These are phyloP conservation scores for Erethizon dorsatum DNA, from an alignment of 2,797 vertebrate genomes.

Conservation along the genomic window DNA sequence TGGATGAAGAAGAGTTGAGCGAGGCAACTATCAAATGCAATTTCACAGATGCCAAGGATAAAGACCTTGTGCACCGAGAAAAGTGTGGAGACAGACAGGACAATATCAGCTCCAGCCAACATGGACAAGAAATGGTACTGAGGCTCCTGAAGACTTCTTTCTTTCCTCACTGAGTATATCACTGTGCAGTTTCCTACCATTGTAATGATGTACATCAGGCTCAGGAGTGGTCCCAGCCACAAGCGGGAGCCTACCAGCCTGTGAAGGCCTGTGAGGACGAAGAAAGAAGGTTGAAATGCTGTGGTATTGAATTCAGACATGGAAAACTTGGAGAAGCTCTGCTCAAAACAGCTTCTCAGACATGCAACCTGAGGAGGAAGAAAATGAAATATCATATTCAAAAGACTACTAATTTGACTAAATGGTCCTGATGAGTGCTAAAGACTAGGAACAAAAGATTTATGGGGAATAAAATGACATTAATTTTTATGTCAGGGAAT, in stretches of 20 bases:
- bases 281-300: conserved; percentile 7
- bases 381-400: not conserved
- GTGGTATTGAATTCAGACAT: conserved; percentile 34
- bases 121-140: conserved; percentile 69
- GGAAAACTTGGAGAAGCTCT: not conserved
- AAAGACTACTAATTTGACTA: not conserved
- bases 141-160: conserved; percentile 56
- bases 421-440: not conserved
- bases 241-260: not conserved
- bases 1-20: conserved; percentile 71
- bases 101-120: conserved; percentile 62
- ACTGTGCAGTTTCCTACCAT: conserved; percentile 55
- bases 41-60: conserved; percentile 45
- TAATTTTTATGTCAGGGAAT: not conserved
- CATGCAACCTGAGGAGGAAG: not conserved
- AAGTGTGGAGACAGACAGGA: conserved; percentile 46
- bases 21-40: conserved; percentile 78
- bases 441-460: not conserved
- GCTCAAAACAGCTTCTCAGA: not conserved
- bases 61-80: conserved; percentile 60
- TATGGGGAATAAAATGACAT: not conserved
- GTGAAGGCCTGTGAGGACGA: conserved; percentile 63
- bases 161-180: conserved; percentile 66
- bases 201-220: conserved; percentile 29
- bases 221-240: conserved; percentile 60